phyloP scores from a whole-genome alignment of 1,140 invertebrate species.

The Panonychus citri region DNA sequence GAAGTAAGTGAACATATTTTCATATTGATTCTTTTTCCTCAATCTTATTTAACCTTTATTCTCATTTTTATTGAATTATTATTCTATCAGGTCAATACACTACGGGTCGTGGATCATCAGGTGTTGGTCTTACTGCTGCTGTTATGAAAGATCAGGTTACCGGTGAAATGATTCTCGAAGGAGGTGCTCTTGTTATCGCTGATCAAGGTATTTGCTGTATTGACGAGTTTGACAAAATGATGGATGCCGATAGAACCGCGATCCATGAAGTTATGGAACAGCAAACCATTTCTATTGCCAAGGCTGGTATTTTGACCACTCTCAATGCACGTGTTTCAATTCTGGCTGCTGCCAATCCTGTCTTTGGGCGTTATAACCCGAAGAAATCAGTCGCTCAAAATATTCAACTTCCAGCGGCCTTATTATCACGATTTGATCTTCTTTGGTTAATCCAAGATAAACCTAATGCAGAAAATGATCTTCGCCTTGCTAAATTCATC shows the following conservation, averaged over 20 bases:
- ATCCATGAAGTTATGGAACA: conserved; percentile 99
- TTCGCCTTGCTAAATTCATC: conserved; percentile 84
- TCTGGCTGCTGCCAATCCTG: conserved; percentile 93
- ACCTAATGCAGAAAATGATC: conserved; percentile 72
- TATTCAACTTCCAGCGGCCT: conserved; percentile 87
- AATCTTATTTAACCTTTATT: background rate
- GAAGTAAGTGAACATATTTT: conserved; percentile 33
- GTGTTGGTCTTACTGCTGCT: conserved; percentile 91
- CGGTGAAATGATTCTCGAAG: conserved; percentile 89
- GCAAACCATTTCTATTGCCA: conserved; percentile 97
- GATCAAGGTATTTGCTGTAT: conserved; percentile 96
- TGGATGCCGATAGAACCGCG: conserved; percentile 76
- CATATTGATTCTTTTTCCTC: background rate
- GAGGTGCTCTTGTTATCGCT: conserved; percentile 88
- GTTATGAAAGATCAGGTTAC: conserved; percentile 94
- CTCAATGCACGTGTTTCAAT: conserved; percentile 92
- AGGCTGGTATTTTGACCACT: conserved; percentile 95
- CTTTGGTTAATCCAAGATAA: conserved; percentile 93
- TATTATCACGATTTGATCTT: conserved; percentile 90
- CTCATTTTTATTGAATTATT: conserved; percentile 3
- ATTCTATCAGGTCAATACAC: conserved; percentile 85
- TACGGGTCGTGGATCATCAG: conserved; percentile 85
- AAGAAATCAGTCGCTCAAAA: conserved; percentile 88
- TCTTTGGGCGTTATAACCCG: conserved; percentile 90
- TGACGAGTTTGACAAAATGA: conserved; percentile 99